Conservation (phyloP, 2,888 invertebrate species). For the Biston betularia region DNA sequence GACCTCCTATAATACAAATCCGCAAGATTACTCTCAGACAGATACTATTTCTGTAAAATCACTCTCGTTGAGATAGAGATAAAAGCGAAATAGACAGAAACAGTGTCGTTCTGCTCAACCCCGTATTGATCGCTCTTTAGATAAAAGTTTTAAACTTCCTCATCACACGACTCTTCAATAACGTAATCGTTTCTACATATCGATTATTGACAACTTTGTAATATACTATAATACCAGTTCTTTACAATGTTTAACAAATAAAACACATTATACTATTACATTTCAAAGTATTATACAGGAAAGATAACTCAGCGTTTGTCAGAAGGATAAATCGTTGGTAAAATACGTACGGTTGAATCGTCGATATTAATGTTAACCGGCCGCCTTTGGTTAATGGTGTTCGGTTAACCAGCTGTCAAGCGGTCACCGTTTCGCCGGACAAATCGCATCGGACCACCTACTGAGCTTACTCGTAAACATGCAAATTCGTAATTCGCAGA, state of each 20-base stretch:
- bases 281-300: constrained; percentile 66
- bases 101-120: neutral
- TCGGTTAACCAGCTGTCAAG: constrained; percentile 75
- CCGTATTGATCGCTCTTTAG: constrained; percentile 22
- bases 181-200: constrained; percentile 6
- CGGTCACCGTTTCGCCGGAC: constrained; percentile 71
- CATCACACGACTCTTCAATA: constrained; percentile 11
- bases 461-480: constrained; percentile 74
- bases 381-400: constrained; percentile 71
- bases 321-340: constrained; percentile 68
- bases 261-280: constrained; percentile 64
- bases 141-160: constrained; percentile 22
- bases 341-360: constrained; percentile 65
- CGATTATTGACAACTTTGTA: neutral
- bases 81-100: no score
- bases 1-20: constrained; percentile 31
- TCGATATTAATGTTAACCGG: constrained; percentile 56
- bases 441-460: constrained; percentile 79
- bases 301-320: constrained; percentile 66
- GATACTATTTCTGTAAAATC: neutral
- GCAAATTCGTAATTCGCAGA: constrained; percentile 70
- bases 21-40: constrained; percentile 2
- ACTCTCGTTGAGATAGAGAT: no score
- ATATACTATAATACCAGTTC: neutral
- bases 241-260: constrained; percentile 52